Evolutionary conservation across 2,113 vertebrate genomes (phyloP).

Genomic region (Thermophis baileyi): DNA sequence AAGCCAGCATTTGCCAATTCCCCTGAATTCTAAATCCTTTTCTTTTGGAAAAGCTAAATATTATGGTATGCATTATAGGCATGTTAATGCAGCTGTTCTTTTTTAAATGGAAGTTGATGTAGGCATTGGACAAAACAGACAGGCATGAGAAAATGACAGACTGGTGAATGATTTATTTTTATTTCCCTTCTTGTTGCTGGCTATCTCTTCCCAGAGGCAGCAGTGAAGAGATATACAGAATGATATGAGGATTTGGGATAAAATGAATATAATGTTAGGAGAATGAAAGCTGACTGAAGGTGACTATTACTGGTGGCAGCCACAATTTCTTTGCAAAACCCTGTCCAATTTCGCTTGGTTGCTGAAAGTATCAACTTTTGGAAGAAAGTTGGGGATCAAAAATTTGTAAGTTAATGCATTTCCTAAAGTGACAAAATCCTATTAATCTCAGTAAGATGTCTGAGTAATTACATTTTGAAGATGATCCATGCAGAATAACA

Average conservation of each 20-base stretch:
- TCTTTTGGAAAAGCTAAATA: not conserved
- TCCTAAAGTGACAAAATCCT: not conserved
- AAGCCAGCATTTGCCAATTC: not conserved
- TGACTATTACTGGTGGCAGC: not conserved
- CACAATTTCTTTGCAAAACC: not conserved
- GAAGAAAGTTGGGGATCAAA: not conserved
- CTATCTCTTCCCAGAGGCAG: not conserved
- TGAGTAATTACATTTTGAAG: not conserved
- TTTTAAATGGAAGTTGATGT: not conserved
- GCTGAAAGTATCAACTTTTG: not conserved
- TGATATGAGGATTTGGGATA: not conserved
- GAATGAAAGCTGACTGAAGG: not conserved
- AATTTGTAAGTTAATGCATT: not conserved
- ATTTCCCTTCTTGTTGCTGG: not conserved
- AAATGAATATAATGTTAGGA: not conserved
- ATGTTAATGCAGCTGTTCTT: not conserved
- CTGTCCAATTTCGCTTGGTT: not conserved
- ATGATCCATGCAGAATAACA: not conserved
- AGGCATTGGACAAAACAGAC: not conserved
- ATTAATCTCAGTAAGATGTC: not conserved
- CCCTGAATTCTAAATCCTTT: not conserved
- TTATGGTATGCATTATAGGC: not conserved
- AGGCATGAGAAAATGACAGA: not conserved
- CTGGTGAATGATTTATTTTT: not conserved
- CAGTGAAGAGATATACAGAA: not conserved